Base-by-base conservation (phyloP, 2,113 vertebrate genomes). In the Microcebus lehilahytsara region DNA sequence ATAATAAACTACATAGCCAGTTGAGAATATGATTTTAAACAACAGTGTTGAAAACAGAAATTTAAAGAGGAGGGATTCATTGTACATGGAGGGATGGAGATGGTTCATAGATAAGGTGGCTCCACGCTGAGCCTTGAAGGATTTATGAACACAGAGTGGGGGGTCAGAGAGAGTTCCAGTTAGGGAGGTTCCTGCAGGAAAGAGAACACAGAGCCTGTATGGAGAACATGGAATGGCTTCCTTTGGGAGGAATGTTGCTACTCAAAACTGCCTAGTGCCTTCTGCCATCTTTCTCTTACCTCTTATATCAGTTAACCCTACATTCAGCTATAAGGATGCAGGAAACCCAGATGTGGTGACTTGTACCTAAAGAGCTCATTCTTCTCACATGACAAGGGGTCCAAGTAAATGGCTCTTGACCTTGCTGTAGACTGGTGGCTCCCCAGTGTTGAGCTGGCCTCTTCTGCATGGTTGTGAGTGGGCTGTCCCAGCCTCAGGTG, bases 91-190 rank as follows among this genome's bases (percentile, higher is more conserved):
- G 19, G 17, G 10, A 77, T 34, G 20, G 62, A 69, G 72, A 51
- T 49, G 11, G 11, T 60, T 56, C 11, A 0, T 23, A 58, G 71
- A 42, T 46, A 34, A 53, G 3, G 25, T 3, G 22, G 9, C 8
- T 12, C 56, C 27, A 77, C 49, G 25, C 56, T 64, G 32, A 74
- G 13, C 16, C 71, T 42, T 27, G 71, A 40, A 89, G 11, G 34
- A 27, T 30, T 85, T 60, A 37, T 32, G 17, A 13, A 25, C 16
- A 25, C 16, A 85, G 79, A 80, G 56, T 30, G 62, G 13, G 34
- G 34, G 1, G 34, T 7, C 23, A 9, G 40, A 1, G 0, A 9
- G 40, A 1, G 0, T 14, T 85, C 74, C 25, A 30, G 17, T 19
- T 62, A 46, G 25, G 7, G 5, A 83, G 20, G 49, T 19, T 9